Conservation (phyloP, 2,113 vertebrate species). For the Prietella phreatophila region DNA sequence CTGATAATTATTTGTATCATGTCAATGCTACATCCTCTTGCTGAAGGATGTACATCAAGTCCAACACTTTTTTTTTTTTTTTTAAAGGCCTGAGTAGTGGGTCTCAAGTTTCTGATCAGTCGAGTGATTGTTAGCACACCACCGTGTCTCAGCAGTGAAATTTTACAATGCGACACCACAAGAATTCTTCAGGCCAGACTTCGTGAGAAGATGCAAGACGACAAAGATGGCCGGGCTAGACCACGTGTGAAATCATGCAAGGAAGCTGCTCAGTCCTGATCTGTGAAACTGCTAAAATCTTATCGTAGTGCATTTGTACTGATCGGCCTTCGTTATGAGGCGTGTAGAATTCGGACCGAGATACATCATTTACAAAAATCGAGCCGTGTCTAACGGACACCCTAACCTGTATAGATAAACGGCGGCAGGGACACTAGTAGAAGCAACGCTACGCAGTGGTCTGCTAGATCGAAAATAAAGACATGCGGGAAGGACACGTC, state of each 20-base stretch:
- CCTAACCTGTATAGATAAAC: not conserved
- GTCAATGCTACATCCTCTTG: slow-evolving; percentile 27
- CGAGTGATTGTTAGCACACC: slow-evolving; percentile 7
- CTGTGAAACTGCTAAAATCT: not conserved
- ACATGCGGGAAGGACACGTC: not conserved
- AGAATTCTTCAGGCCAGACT: not conserved
- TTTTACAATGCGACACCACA: not conserved
- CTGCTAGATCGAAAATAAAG: not conserved
- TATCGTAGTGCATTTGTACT: not conserved
- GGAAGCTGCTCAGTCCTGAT: not conserved
- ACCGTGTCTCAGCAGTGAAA: slow-evolving; percentile 1
- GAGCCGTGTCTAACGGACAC: not conserved
- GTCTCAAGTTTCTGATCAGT: slow-evolving; percentile 2
- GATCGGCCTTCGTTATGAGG: not conserved
- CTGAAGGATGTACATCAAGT: slow-evolving; percentile 1
- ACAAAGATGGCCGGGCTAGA: slow-evolving; percentile 7
- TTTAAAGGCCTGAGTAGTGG: not conserved
- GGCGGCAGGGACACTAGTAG: not conserved
- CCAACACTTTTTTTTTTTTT: too few relatives aligned
- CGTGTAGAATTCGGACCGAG: not conserved
- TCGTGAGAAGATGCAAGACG: not conserved
- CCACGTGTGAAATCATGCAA: not conserved
- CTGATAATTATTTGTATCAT: not conserved
- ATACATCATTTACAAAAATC: not conserved
- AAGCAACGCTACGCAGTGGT: slow-evolving; percentile 6